Evolutionary conservation across 2,888 invertebrate species (phyloP).

Genomic region (Drosophila nr. medialis): DNA sequence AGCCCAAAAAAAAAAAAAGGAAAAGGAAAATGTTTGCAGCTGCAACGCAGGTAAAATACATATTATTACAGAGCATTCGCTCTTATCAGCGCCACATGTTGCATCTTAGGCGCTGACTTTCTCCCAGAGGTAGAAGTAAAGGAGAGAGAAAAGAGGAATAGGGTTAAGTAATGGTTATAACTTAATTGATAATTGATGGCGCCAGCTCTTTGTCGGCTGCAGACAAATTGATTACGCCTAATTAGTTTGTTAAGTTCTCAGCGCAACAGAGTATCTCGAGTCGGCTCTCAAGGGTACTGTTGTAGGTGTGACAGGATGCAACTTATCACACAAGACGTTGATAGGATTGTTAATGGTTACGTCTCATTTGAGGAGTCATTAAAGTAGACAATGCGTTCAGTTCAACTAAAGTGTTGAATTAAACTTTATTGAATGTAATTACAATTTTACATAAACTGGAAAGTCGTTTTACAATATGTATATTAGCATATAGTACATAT

Average conservation of each 20-base stretch:
- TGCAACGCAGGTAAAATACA: conserved; percentile 47
- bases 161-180: conserved; percentile 32
- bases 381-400: conserved; percentile 32
- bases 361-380: not conserved
- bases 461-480: conserved; percentile 72
- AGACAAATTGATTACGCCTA: conserved; percentile 69
- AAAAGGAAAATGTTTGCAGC: conserved; percentile 35
- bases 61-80: not conserved
- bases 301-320: conserved; percentile 42
- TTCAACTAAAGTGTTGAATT: conserved; percentile 80
- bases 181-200: conserved; percentile 64
- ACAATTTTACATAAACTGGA: conserved; percentile 82
- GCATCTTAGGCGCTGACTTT: conserved; percentile 47
- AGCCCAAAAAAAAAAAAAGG: conserved; percentile 19
- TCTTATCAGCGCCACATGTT: conserved; percentile 50
- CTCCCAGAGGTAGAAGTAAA: conserved; percentile 34
- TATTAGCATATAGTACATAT: conserved; percentile 34
- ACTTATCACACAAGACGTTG: conserved; percentile 20
- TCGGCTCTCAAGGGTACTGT: conserved; percentile 7
- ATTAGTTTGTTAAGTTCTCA: conserved; percentile 50
- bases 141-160: not conserved
- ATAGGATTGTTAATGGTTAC: conserved; percentile 4
- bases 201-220: conserved; percentile 51
- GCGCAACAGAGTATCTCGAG: conserved; percentile 6
- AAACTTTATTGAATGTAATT: conserved; percentile 82